Evolutionary conservation across 2,113 vertebrate species (phyloP), one percentile per base, ranked within the genome.

Genomic region (Cichladusa arquata): DNA sequence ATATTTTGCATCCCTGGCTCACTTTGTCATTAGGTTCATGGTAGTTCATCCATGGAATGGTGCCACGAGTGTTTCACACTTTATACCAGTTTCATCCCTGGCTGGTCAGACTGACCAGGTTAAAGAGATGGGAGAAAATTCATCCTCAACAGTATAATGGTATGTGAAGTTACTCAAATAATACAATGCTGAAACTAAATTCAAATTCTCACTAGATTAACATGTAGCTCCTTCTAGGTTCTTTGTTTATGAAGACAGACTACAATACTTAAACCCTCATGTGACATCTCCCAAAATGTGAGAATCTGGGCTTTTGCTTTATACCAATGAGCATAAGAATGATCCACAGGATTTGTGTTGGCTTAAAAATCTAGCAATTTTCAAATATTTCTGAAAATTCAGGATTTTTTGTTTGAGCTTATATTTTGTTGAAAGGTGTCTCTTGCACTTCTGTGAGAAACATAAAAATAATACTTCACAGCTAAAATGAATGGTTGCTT

Each of bases 401-500:
- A 42, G 24, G 24, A 89, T 3, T 44, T 85, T 79, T 85, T 29
- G 0, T 65, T 60, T 66, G 22, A 5, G 6, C 2, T 64, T 67
- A 17, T 64, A 17, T 74, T 79, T 79, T 40, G 4, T 40, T 74
- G 44, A 53, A 91, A 79, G 0, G 0, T 74, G 4, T 33, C 14
- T 79, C 5, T 56, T 20, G 8, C 19, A 57, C 3, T 14, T 28
- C 22, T 36, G 4, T 36, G 16, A 79, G 34, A 86, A 81, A 89
- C 5, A 53, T 12, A 72, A 67, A 48, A 44, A 71, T 24, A 86
- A 18, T 54, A 28, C 4, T 60, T 86, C 10, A 40, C 5, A 44
- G 23, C 38, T 34, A 33, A 48, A 77, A 38, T 0, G 0, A 45
- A 31, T 2, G 0, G 3, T 67, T 84, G 7, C 23, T 67, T 86